Base-by-base conservation (phyloP, 1,140 invertebrate species). In the Episyrphus balteatus region DNA sequence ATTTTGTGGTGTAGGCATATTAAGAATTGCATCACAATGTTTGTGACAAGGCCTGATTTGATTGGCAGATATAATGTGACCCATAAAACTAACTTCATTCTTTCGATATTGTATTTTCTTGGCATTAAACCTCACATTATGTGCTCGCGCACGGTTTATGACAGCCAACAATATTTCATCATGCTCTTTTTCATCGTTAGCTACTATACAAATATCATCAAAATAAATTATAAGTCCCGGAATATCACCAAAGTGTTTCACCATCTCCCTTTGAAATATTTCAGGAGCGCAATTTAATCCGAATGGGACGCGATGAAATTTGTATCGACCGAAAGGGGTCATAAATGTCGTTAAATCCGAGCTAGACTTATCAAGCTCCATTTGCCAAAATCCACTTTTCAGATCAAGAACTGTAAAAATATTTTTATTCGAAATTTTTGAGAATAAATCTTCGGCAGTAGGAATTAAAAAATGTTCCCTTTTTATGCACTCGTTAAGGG, bases 231-330 rank as follows among this genome's bases (percentile, higher is more conserved):
- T 44, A 30, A 62, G 51, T 15, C 53, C 55, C 14, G 41, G 26
- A 19, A 62, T 53, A 37, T 54, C 53, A 19, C 52, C 45, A 53
- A 66, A 61, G 10, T 54, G 26, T 47, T 55, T 15, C 11, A 41
- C 44, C 37, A 47, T 47, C 11, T 2, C n/a, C 21, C 44, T 48
- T 46, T 67, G 59, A 49, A 70, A 72, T 1, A 61, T 48, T 47
- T 66, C 66, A 14, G 56, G 52, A 37, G 55, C 57, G 40, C 65
- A 58, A 9, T 47, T 46, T 5, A 73, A 48, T 3, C 71, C 70
- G 55, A 73, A 69, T 1, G 69, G 61, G 60, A 74, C 66, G 3
- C 66, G 53, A 10, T 51, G 42, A 53, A 49, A 31, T 48, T 48
- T 30, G 51, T 50, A 12, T n/a, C n/a, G n/a, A n/a, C n/a, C n/a